These are phyloP conservation scores for Chelonia mydas DNA, from an alignment of 2,797 vertebrate species.

Conservation along the genomic window DNA sequence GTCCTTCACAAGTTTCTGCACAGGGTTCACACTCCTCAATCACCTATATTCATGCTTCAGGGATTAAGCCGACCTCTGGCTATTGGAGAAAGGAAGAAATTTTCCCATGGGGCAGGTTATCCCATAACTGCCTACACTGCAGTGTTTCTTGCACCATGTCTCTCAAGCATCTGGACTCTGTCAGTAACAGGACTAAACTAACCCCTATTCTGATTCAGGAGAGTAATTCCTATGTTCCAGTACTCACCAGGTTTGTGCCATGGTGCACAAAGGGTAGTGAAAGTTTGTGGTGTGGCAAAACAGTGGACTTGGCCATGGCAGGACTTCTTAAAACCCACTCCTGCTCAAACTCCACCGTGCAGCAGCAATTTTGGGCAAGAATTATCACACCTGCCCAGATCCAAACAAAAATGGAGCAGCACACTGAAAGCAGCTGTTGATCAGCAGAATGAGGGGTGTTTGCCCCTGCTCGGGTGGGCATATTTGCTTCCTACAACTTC, in stretches of 20 bases:
- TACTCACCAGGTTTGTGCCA: neutral
- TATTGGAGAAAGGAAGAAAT: neutral
- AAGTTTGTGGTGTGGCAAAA: neutral
- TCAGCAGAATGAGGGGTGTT: neutral
- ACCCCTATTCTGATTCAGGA: accelerated
- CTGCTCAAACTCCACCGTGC: neutral
- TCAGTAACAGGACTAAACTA: neutral
- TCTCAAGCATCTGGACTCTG: neutral
- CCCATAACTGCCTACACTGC: neutral
- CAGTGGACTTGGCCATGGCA: neutral
- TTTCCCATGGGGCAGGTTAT: neutral
- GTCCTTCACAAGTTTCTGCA: neutral
- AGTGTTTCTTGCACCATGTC: neutral
- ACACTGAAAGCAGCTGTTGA: neutral
- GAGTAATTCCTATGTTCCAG: neutral
- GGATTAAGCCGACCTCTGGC: neutral
- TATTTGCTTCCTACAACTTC: neutral
- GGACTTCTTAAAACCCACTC: neutral
- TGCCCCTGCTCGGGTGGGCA: neutral
- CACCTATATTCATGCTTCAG: neutral
- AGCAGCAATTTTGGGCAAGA: neutral
- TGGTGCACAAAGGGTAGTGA: neutral
- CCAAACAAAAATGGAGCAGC: neutral
- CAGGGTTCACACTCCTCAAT: neutral
- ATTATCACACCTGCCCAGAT: neutral